Evolutionary conservation across 2,888 invertebrate genomes (phyloP).

Genomic region (Oegoconia quadripuncta): DNA sequence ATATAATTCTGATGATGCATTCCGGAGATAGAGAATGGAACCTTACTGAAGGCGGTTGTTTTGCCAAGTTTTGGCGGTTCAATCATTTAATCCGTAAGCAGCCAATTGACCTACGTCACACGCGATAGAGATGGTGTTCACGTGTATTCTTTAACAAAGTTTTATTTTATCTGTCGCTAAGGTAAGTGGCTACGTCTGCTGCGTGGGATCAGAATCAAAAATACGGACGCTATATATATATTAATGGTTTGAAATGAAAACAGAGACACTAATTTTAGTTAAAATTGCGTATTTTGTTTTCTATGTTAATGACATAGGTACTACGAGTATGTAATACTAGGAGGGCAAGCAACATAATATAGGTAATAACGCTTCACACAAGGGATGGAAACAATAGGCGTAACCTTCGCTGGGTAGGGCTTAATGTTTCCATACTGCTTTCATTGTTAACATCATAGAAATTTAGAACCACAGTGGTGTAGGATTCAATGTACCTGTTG

Average conservation of each 20-base stretch:
- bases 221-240: background rate
- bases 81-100: too few species aligned
- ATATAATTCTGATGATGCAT: background rate
- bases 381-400: conserved; percentile 9
- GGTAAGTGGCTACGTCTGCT: conserved; percentile 9
- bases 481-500: too few species aligned
- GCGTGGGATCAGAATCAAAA: conserved; percentile 1
- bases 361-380: conserved; percentile 10
- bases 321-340: background rate
- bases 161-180: conserved; percentile 3
- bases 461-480: too few species aligned
- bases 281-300: background rate
- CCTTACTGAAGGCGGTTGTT: too few species aligned
- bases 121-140: background rate
- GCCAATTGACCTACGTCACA: conserved; percentile 4
- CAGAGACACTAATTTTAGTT: background rate
- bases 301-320: too few species aligned
- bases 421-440: conserved; percentile 11
- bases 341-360: conserved; percentile 10
- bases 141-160: background rate
- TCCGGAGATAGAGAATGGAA: too few species aligned
- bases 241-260: background rate
- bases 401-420: conserved; percentile 1
- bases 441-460: background rate
- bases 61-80: too few species aligned